These are phyloP conservation scores for Pogonophryne albipinna DNA, from an alignment of 2,797 vertebrate species.

Conservation along the genomic window DNA sequence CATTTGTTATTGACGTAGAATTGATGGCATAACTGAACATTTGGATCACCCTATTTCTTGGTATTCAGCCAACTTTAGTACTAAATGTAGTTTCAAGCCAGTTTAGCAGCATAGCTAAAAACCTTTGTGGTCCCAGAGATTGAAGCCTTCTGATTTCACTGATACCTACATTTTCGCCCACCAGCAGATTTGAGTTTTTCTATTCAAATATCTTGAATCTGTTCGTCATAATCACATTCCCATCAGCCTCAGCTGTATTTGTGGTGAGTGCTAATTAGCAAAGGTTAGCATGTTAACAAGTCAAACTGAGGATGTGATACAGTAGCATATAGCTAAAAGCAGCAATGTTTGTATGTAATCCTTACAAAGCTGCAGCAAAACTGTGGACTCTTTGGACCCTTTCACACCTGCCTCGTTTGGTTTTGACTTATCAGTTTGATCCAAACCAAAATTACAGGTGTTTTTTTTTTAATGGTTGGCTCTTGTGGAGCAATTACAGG, in stretches of 20 bases:
- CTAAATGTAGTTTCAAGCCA: background rate
- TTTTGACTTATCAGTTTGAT: background rate
- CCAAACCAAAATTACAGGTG: background rate
- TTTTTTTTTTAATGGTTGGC: background rate
- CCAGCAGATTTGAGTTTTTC: background rate
- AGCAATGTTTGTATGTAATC: background rate
- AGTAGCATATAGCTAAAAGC: background rate
- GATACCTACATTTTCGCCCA: background rate
- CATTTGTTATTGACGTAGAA: constrained; percentile 16
- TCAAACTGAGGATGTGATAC: background rate
- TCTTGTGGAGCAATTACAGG: background rate
- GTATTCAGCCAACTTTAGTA: background rate
- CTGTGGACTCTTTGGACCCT: background rate
- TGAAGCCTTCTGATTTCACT: background rate
- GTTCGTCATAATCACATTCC: too few relatives aligned
- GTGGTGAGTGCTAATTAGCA: background rate
- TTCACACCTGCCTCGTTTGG: background rate
- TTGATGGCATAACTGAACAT: constrained; percentile 6
- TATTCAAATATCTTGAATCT: background rate
- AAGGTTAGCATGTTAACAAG: background rate
- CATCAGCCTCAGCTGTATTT: background rate
- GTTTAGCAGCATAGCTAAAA: background rate
- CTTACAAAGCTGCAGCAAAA: too few relatives aligned
- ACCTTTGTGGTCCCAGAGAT: background rate
- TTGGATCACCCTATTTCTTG: constrained; percentile 2